Conservation (phyloP, 2,888 invertebrate species). For the Rhopalosiphum nymphaeae region DNA sequence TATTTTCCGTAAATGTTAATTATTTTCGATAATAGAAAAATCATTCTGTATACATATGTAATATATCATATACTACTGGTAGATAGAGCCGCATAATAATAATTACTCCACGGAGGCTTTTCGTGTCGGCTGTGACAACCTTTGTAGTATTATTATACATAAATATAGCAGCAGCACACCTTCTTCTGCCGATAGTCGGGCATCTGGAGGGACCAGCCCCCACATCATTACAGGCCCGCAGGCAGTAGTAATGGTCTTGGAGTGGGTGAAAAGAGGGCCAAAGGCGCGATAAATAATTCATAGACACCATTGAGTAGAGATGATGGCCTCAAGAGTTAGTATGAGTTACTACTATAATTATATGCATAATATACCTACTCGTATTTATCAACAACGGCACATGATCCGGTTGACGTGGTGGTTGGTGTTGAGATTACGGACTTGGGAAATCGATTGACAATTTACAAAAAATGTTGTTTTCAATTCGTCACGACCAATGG, state of each 20-base stretch:
- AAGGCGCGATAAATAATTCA: constrained; percentile 28
- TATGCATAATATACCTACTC: not conserved
- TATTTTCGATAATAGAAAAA: not conserved
- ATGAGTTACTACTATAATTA: not conserved
- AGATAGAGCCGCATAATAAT: not conserved
- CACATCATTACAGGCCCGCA: not conserved
- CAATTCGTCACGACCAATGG: not conserved
- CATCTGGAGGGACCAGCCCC: not conserved
- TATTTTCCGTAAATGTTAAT: not conserved
- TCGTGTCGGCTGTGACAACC: not conserved
- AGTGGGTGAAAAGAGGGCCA: not conserved
- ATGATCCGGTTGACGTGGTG: not conserved
- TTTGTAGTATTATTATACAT: not conserved
- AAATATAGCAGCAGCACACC: not conserved
- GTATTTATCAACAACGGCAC: not conserved
- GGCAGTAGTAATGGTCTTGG: not conserved
- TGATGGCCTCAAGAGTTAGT: not conserved
- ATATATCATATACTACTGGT: not conserved
- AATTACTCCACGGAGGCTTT: not conserved
- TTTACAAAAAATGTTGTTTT: not conserved
- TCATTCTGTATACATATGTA: not conserved
- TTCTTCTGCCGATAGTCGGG: not conserved
- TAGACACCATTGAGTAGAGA: not conserved
- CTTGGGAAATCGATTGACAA: not conserved
- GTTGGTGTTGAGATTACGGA: not conserved